These are phyloP conservation scores for Steatornis caripensis DNA, from an alignment of 2,113 vertebrate species.

Conservation along the genomic window DNA sequence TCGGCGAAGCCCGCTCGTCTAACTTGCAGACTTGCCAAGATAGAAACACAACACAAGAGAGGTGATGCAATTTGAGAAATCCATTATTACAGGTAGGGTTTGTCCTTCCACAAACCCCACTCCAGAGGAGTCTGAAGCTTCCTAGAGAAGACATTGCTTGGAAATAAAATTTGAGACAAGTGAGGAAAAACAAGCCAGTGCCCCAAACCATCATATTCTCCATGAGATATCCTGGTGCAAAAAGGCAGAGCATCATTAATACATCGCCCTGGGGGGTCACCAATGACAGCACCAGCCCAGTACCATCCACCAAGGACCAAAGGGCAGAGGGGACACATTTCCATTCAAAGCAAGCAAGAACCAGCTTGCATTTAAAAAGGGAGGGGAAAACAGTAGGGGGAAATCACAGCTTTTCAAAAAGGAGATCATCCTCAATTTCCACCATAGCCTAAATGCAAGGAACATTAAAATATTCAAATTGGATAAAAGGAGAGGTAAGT, in stretches of 20 bases:
- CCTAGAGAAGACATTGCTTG: not conserved
- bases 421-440: not conserved
- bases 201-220: not conserved
- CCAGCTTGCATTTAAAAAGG: slow-evolving; percentile 23
- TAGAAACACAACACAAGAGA: not conserved
- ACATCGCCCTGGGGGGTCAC: not conserved
- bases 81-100: not conserved
- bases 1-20: not conserved
- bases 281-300: not conserved
- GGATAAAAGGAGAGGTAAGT: not conserved
- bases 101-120: not conserved
- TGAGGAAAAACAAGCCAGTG: not conserved
- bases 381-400: not conserved
- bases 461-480: not conserved
- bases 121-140: not conserved
- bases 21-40: not conserved
- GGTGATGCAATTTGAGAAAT: not conserved
- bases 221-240: not conserved
- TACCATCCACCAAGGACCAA: not conserved
- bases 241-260: not conserved
- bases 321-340: not conserved
- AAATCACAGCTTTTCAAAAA: slow-evolving; percentile 18
- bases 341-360: not conserved
- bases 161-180: not conserved
- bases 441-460: not conserved